Evolutionary conservation across 2,113 vertebrate species (phyloP), one percentile per base, ranked within the genome.

Genomic region (Jaculus jaculus): DNA sequence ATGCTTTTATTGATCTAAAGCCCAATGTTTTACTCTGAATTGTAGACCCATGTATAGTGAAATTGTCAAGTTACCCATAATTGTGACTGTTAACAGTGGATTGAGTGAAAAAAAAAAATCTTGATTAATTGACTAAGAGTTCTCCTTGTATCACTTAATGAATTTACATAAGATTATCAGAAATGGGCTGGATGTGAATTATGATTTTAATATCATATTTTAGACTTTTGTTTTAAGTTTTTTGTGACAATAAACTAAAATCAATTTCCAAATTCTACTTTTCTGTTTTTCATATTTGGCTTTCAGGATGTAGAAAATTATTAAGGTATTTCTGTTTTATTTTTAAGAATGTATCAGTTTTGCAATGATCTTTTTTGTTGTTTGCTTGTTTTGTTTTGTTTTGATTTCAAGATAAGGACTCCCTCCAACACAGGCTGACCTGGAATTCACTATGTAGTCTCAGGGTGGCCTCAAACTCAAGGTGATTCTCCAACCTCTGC

Each of bases 1-100:
- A 63, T 75, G 7, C 26, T 85, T 93, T 90, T 65, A 88, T 94
- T 92, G 65, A 65, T 90, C 26, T 85, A 42, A 78, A 63, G 23
- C 58, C 54, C 8, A 42, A 0, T 82, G 15, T 65, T 51, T 93
- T 20, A 81, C 26, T 95, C 39, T 95, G 65, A 95, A 81, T 72
- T 88, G 66, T 83, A 18, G 30, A 83, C 17, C 47, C 80, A 23
- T 68, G 23, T 24, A 51, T 93, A 13, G 74, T 7, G 12, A 84
- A 86, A 87, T 72, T 39, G 74, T 75, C 39, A 93, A 86, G 58
- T 28, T 32, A 60, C 58, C 28, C 32, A 54, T 84, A 94, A 78
- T 72, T 78, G 34, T 82, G 4, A 78, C 68, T 86, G 61, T 72
- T 89, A 75, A 74, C 37, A 73, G 12, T 87, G 79, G 73, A 23